Evolutionary conservation across 2,797 vertebrate species (phyloP).

Genomic region (Acridotheres tristis): DNA sequence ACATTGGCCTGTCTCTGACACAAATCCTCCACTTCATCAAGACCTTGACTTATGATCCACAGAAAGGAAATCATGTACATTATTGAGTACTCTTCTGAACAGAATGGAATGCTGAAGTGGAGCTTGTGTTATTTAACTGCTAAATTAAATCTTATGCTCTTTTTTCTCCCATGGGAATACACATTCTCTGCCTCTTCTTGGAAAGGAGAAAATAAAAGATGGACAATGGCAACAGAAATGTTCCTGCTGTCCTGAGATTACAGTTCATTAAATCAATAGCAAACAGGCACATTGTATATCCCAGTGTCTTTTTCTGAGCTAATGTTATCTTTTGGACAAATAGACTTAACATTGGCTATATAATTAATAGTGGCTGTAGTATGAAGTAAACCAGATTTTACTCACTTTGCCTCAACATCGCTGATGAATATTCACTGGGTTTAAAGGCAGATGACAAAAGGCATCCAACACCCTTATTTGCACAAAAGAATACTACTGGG

Average conservation of each 20-base stretch:
- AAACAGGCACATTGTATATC: not conserved
- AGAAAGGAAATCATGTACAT: not conserved
- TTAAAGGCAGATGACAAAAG: not conserved
- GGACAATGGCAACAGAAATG: not conserved
- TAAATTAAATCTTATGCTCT: not conserved
- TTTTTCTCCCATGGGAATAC: not conserved
- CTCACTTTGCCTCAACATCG: not conserved
- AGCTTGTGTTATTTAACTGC: not conserved
- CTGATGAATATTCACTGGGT: not conserved
- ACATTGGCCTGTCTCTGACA: not conserved
- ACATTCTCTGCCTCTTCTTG: not conserved
- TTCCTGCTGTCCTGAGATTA: not conserved
- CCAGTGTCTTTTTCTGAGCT: not conserved
- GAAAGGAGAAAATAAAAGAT: not conserved
- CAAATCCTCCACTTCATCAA: not conserved
- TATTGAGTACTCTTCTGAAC: not conserved
- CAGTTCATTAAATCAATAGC: not conserved
- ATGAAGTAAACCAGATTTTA: not conserved
- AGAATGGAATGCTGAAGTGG: not conserved
- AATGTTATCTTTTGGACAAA: not conserved
- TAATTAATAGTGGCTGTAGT: not conserved
- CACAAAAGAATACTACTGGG: too few species aligned
- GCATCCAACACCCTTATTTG: too few species aligned
- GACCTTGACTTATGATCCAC: not conserved
- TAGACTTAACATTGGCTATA: accelerated